Conservation (phyloP, 2,113 vertebrate species). For the Rousettus leschenaultii region DNA sequence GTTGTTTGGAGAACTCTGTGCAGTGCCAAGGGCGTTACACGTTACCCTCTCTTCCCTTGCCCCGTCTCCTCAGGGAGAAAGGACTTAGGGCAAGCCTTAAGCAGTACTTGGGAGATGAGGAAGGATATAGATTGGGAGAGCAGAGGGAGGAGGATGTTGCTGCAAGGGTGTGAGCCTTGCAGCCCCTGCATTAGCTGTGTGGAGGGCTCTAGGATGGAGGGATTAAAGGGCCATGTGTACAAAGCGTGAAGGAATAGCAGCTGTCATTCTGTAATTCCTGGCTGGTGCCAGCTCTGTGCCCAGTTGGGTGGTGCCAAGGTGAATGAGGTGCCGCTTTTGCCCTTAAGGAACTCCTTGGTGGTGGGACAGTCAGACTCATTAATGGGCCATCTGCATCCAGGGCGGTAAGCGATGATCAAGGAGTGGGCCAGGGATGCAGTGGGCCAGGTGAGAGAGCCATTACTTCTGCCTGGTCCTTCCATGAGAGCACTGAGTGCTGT, state of each 20-base stretch:
- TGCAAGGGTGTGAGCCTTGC: not conserved
- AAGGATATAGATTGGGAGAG: not conserved
- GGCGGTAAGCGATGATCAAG: not conserved
- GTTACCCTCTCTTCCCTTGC: not conserved
- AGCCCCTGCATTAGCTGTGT: not conserved
- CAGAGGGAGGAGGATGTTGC: not conserved
- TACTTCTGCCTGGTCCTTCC: not conserved
- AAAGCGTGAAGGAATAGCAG: not conserved
- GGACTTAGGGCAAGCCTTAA: not conserved
- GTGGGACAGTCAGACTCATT: not conserved
- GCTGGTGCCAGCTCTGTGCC: not conserved
- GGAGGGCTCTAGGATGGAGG: not conserved
- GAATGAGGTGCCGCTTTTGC: not conserved
- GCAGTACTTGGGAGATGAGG: not conserved
- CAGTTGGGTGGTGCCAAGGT: not conserved
- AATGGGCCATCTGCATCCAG: not conserved
- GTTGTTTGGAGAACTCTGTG: not conserved
- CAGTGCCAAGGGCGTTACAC: no score
- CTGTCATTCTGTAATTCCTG: not conserved
- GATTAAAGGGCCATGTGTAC: not conserved
- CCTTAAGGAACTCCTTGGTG: not conserved
- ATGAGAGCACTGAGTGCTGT: not conserved
- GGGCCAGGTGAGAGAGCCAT: no score
- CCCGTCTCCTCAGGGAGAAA: not conserved
- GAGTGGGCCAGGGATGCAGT: not conserved